Conservation (phyloP, 2,113 vertebrate genomes). For the Ptilorrhoa leucosticta region DNA sequence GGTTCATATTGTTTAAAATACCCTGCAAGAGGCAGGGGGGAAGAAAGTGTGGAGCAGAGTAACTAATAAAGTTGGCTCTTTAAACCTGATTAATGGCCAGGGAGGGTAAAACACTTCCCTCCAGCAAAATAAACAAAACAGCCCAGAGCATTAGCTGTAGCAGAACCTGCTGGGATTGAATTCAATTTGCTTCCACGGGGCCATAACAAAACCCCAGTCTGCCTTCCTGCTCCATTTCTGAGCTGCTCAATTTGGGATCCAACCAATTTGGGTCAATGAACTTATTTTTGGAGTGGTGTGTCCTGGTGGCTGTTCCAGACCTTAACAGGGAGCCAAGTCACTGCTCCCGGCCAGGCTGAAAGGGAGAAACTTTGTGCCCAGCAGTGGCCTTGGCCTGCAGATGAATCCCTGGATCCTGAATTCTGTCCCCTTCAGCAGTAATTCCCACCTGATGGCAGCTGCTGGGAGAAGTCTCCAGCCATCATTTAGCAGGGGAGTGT, state of each 20-base stretch:
- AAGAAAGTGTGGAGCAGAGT: background rate
- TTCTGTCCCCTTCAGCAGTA: background rate
- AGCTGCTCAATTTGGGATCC: conserved; percentile 30
- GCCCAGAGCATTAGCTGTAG: background rate
- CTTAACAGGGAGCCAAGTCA: background rate
- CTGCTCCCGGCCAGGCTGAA: background rate
- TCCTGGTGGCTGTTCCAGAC: background rate
- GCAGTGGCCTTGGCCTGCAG: background rate
- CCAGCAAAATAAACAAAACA: conserved; percentile 29
- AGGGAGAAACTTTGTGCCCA: background rate
- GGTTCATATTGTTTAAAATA: conserved; percentile 30
- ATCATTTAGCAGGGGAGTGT: background rate
- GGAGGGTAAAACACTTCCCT: conserved; percentile 8
- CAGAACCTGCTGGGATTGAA: conserved; percentile 13
- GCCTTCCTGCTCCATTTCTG: background rate
- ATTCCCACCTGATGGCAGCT: background rate
- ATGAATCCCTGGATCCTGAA: background rate
- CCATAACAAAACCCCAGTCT: conserved; percentile 26
- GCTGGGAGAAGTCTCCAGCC: background rate
- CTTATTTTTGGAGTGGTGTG: background rate
- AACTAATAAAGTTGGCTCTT: conserved; percentile 46
- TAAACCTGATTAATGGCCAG: conserved; percentile 42
- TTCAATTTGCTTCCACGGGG: conserved; percentile 32
- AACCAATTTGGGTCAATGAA: conserved; percentile 12
- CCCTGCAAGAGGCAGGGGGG: background rate